These are phyloP conservation scores for Pachyseris speciosa DNA, from an alignment of 64 coral and sea anemone species.

Conservation along the genomic window DNA sequence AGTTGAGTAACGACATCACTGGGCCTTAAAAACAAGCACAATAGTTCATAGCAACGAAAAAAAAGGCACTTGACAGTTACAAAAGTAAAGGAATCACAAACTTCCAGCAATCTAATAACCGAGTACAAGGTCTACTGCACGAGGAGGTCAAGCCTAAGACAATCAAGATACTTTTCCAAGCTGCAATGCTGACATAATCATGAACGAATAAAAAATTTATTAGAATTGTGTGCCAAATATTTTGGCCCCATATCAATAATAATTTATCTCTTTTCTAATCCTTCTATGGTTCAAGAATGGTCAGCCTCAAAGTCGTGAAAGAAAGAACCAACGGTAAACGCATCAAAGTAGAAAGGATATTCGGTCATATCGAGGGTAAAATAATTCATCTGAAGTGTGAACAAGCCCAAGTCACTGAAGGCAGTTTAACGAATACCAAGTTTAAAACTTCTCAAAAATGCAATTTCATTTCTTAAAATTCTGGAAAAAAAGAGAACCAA, in stretches of 20 bases:
- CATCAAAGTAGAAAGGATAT: background rate
- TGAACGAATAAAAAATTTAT: constrained; percentile 53
- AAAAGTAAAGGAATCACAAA: constrained; percentile 42
- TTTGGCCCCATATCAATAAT: constrained; percentile 51
- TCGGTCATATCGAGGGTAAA: background rate
- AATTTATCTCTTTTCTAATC: constrained; percentile 52
- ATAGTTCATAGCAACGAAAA: constrained; percentile 10
- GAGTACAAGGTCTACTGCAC: background rate
- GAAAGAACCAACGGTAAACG: background rate
- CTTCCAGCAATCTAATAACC: background rate
- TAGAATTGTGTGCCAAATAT: constrained; percentile 40
- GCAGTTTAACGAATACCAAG: background rate
- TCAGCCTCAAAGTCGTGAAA: background rate
- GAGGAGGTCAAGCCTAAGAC: background rate
- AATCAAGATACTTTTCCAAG: constrained; percentile 13
- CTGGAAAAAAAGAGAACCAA: no score
- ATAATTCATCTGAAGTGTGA: no score
- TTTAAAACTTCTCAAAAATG: background rate
- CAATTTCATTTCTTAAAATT: no score
- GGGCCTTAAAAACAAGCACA: constrained; percentile 41
- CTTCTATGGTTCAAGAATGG: constrained; percentile 36
- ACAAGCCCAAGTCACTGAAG: background rate
- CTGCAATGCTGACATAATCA: constrained; percentile 35
- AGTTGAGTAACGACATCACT: constrained; percentile 31
- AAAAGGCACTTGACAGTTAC: constrained; percentile 16